A percentile compares a stretch with the other conserved stretches of the same genome.
phyloP scores from a whole-genome alignment of 2,113 vertebrate genomes.

The Caranx melampygus region DNA sequence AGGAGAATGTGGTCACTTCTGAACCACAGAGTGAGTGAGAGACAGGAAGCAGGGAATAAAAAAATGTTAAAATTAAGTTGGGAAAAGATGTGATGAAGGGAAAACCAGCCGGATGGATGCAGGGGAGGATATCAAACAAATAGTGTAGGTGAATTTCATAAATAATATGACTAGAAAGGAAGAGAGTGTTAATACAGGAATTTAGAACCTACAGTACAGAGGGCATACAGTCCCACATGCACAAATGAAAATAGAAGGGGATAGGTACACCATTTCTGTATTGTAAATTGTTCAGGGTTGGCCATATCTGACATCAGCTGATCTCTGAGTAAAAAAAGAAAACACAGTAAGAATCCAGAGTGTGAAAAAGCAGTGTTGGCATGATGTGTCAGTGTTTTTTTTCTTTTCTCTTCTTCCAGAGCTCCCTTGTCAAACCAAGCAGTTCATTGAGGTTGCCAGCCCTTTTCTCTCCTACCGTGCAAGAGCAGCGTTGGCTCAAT shows the following conservation, averaged over 20 bases:
- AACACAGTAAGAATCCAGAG: slow-evolving; percentile 32
- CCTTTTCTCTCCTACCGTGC: slow-evolving; percentile 71
- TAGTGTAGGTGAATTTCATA: slow-evolving; percentile 59
- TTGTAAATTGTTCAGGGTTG: slow-evolving; percentile 61
- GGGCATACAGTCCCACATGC: slow-evolving; percentile 31
- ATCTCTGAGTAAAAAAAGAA: slow-evolving; percentile 58
- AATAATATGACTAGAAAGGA: slow-evolving; percentile 57
- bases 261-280: slow-evolving; percentile 50
- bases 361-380: slow-evolving; percentile 42
- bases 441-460: slow-evolving; percentile 80
- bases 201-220: slow-evolving; percentile 40
- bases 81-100: slow-evolving; percentile 17
- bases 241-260: slow-evolving; percentile 52
- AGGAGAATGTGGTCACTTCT: slow-evolving; percentile 81
- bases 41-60: slow-evolving; percentile 19
- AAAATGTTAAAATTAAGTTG: slow-evolving; percentile 25
- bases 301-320: slow-evolving; percentile 63
- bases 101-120: slow-evolving; percentile 41
- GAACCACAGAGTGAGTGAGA: slow-evolving; percentile 86
- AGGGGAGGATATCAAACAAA: slow-evolving; percentile 62
- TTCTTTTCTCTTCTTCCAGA: slow-evolving; percentile 62
- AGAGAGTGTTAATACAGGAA: slow-evolving; percentile 48
- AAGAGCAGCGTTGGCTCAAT: slow-evolving; percentile 26
- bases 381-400: slow-evolving; percentile 34
- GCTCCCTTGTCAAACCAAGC: slow-evolving; percentile 65